Evolutionary conservation across 2,113 vertebrate genomes (phyloP).

Genomic region (Podiceps cristatus): DNA sequence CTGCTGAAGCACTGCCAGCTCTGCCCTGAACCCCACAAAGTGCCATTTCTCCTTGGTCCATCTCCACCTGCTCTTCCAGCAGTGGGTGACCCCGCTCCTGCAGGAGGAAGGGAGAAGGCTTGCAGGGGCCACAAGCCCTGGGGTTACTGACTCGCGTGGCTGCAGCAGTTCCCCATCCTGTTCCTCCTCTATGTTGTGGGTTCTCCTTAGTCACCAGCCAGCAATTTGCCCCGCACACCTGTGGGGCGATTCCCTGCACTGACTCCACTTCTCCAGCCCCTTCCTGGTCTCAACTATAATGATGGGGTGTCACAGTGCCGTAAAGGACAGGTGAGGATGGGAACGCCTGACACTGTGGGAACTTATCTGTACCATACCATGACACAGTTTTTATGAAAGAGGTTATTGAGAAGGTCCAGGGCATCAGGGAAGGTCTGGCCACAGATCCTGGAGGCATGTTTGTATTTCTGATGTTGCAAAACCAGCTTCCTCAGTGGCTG

Average conservation of each 20-base stretch:
- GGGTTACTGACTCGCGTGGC: rapidly evolving
- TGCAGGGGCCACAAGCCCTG: rapidly evolving
- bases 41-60: not conserved
- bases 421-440: not conserved
- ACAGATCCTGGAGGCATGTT: not conserved
- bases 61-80: rapidly evolving
- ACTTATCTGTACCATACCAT: not conserved
- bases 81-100: rapidly evolving
- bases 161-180: not conserved
- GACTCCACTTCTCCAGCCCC: not conserved
- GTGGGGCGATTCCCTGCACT: rapidly evolving
- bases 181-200: not conserved
- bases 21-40: not conserved
- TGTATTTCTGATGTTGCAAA: not conserved
- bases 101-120: not conserved
- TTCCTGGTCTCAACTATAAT: not conserved
- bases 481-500: not conserved
- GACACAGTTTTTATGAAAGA: not conserved
- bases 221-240: not conserved
- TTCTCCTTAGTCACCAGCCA: not conserved
- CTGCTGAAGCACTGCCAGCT: not conserved
- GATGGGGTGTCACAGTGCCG: not conserved
- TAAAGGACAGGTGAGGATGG: not conserved
- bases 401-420: not conserved
- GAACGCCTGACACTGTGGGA: not conserved